Evolutionary conservation across 2,113 vertebrate species (phyloP).

Genomic region (Leptodactylus fuscus): DNA sequence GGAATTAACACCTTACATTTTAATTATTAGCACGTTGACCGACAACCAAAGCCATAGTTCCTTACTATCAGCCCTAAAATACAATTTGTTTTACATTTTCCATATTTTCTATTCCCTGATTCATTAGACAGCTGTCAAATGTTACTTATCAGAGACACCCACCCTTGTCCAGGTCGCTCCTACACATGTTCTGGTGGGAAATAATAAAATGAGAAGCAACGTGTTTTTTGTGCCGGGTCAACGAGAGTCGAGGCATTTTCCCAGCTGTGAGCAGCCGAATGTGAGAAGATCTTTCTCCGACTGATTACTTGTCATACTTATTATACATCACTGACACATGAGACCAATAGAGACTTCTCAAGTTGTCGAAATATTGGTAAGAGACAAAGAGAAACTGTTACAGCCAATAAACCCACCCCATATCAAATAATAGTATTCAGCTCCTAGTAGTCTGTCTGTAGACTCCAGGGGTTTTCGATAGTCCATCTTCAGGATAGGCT

Average conservation of each 20-base stretch:
- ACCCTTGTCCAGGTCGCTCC: not conserved
- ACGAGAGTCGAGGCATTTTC: not conserved
- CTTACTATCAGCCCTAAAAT: not conserved
- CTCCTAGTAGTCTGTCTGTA: not conserved
- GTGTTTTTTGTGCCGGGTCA: not conserved
- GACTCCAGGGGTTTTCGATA: not conserved
- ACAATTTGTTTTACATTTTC: not conserved
- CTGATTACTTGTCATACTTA: not conserved
- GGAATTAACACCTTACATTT: too few relatives aligned
- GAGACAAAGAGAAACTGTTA: not conserved
- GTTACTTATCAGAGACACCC: not conserved
- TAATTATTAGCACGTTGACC: not conserved
- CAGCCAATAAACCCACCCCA: not conserved
- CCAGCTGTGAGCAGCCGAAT: not conserved
- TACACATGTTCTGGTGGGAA: not conserved
- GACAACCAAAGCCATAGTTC: not conserved
- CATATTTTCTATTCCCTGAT: not conserved
- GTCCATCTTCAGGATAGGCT: too few relatives aligned
- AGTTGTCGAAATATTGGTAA: not conserved
- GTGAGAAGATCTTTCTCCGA: not conserved
- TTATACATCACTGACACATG: not conserved
- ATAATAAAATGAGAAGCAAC: not conserved
- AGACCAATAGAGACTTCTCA: not conserved
- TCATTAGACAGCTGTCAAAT: constrained; percentile 7
- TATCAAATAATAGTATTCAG: not conserved